These are phyloP conservation scores for Ceuthmochares aereus DNA, from an alignment of 2,113 vertebrate species.

Conservation along the genomic window DNA sequence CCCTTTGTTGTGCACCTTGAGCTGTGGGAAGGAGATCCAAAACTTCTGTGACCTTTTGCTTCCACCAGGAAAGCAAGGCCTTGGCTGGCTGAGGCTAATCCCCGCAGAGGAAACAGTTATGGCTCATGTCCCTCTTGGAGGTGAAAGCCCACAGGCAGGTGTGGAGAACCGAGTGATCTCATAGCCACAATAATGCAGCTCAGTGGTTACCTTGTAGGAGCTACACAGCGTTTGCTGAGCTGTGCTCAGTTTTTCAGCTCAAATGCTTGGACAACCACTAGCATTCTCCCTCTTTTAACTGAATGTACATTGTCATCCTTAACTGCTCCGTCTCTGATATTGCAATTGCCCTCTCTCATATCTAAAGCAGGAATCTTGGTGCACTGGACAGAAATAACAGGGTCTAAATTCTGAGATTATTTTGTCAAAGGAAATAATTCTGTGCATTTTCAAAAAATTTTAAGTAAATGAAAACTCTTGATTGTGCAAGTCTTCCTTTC, in stretches of 20 bases:
- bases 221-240: rapidly evolving
- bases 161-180: not conserved
- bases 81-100: not conserved
- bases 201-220: not conserved
- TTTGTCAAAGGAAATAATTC: not conserved
- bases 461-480: not conserved
- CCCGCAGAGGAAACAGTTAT: not conserved
- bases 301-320: not conserved
- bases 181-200: not conserved
- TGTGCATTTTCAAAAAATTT: not conserved
- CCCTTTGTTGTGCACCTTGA: not conserved
- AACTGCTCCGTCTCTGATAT: not conserved
- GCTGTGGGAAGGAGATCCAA: not conserved
- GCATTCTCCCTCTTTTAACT: not conserved
- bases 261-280: not conserved
- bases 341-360: not conserved
- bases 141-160: not conserved
- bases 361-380: not conserved
- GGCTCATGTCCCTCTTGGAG: not conserved
- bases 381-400: not conserved
- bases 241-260: not conserved
- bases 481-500: not conserved
- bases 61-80: not conserved
- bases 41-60: not conserved
- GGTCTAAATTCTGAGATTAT: not conserved